Base-by-base conservation (phyloP, 2,888 invertebrate genomes). In the Acheta domesticus region DNA sequence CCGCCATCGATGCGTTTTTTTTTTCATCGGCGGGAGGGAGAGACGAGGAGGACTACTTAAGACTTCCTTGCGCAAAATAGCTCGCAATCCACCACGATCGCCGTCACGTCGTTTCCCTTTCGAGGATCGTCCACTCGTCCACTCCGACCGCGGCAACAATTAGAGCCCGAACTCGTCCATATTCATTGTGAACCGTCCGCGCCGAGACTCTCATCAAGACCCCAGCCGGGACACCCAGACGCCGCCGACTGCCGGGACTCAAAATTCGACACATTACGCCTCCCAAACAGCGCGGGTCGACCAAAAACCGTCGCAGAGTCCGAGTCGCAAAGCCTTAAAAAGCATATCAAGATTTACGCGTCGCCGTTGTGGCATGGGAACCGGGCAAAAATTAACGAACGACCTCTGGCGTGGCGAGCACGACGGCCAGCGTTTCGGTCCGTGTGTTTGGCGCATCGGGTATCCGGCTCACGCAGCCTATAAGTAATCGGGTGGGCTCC, bases 271-370 rank as follows among this genome's bases (percentile, higher is more conserved):
- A 62, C 62, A 62, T 62, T 62, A 1, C 62, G 62, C 62, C n/a
- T n/a, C 16, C 62, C 62, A 62, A 62, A n/a, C 36, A 36, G 36
- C 36, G 36, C 8, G 36, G 8, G 5, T 8, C 62, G 62, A 14
- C 62, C 62, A 62, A 62, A 62, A 62, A 62, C 62, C 16, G 62
- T 62, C 62, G 62, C 62, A 62, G 4, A 11, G 16, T 8, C 62
- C 14, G 16, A 14, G 62, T 1, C 62, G 4, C 62, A n/a, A 4
- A 14, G n/a, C 62, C 62, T 62, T 62, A 62, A 62, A 62, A 62
- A 62, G 62, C 62, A 62, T 62, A 62, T 19, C 62, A 62, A 62
- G 62, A 62, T 62, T 62, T 62, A 62, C 62, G 62, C 62, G 16
- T 14, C 62, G 62, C 62, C n/a, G 14, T 62, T n/a, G 16, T 62